Evolutionary conservation across 2,797 vertebrate species (phyloP), one percentile per base, ranked within the genome.

Genomic region (Fratercula arctica): DNA sequence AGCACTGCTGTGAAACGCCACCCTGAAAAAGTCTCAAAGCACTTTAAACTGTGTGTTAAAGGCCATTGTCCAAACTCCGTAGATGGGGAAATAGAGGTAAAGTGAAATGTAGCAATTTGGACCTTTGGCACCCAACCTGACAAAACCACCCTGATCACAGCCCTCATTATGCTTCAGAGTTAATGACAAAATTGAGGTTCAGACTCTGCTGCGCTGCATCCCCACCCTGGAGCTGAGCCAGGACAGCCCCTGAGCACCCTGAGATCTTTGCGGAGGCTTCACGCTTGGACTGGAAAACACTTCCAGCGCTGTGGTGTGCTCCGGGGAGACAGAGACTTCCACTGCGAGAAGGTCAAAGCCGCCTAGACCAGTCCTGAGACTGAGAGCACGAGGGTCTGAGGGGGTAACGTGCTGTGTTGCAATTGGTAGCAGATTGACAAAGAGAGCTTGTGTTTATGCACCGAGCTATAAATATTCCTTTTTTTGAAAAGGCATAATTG

Each of bases 401-500:
- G 63, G 50, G 67, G 26, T 9, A 29, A 57, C 4, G 16, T 17
- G 73, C 83, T 23, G 20, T 0, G 4, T 0, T 31, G 77, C 37
- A 64, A 3, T 4, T 63, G 80, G 87, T 25, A 59, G 61, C 6
- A 5, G 31, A 35, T 6, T 20, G 84, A 98, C 97, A 98, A 98
- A 97, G 95, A 64, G 17, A 67, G 87, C 94, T 97, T 98, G 93
- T 98, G 93, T 98, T 97, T 90, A 75, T 63, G 80, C 77, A 50
- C 57, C 3, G 1, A 68, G 80, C 95, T 96, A 96, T 95, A 94
- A 97, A 97, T 97, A 97, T 18, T 96, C 89, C 66, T 59, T 21
- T 48, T 46, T 48, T 74, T 87, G 95, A 97, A 98, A 97, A 97
- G 96, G 96, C 97, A 89, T 50, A 97, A 95, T 91, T 97, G 96